Percentiles rank a stretch among this genome's conserved stretches.
phyloP scores from a whole-genome alignment of 2,113 vertebrate species.

The Crypturellus undulatus region DNA sequence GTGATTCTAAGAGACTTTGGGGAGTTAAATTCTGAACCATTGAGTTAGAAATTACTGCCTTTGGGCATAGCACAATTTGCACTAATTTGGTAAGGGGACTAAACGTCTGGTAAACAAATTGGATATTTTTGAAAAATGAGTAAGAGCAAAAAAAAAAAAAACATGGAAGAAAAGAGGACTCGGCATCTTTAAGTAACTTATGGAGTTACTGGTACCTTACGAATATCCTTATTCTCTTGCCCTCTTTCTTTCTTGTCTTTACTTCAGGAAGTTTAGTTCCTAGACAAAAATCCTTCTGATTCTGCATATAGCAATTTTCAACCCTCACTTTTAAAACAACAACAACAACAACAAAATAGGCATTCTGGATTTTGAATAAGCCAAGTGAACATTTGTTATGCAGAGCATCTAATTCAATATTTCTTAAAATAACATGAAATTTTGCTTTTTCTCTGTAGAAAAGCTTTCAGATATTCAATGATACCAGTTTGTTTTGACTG shows the following conservation, averaged over 20 bases:
- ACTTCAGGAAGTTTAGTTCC: background rate
- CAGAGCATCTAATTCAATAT: background rate
- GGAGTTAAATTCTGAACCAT: background rate
- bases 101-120: background rate
- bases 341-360: background rate
- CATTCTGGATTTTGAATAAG: background rate
- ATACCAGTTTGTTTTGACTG: background rate
- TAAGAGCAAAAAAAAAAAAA: background rate
- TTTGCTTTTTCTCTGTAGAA: background rate
- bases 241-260: background rate
- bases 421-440: constrained; percentile 41
- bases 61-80: background rate
- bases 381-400: constrained; percentile 10
- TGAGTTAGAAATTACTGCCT: background rate
- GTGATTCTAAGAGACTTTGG: background rate
- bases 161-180: background rate
- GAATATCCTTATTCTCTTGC: background rate
- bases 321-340: fast-evolving
- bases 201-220: background rate
- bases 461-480: background rate
- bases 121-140: background rate
- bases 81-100: background rate
- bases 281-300: constrained; percentile 3
- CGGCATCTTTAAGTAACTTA: background rate
- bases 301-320: background rate